Base-by-base conservation (phyloP, 2,113 vertebrate genomes). In the Carassius carassius region DNA sequence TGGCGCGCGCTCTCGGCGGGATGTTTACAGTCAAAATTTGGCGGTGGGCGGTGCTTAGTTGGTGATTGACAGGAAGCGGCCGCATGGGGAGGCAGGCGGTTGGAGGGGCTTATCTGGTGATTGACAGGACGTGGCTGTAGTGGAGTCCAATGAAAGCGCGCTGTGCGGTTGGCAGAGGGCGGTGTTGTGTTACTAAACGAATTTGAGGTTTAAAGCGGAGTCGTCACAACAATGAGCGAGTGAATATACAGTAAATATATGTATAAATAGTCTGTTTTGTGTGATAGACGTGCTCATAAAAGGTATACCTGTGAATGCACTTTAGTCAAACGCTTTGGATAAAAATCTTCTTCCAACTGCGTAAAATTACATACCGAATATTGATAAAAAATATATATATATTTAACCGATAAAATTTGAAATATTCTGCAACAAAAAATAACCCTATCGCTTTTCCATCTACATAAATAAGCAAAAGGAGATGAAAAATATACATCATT, bases 1-100 rank as follows among this genome's bases (percentile, higher is more conserved):
- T 95, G 94, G 94, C 94, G 94, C 91, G 93, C 93, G 91, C 85
- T 92, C 82, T 92, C 92, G 87, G 89, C 92, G 93, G 94, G 94
- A 95, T 94, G 94, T 95, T 95, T 93, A 94, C 93, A 93, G 91
- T 94, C 92, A 94, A 95, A 94, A 91, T 67, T 91, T 89, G 88
- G 89, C 75, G 88, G 90, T 89, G 91, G 93, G 92, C 90, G 63
- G 74, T 32, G 17, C 67, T 70, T 70, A 47, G 14, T 13, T 58
- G 21, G 5, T 82, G 65, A 82, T 78, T 74, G 84, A 56, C 29
- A 0, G 1, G 19, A 1, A 37, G n/a, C n/a, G n/a, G 88, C 84
- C 85, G 87, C 77, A 82, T 29, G 85, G 89, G 91, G 83, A 85
- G 89, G 87, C 88, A 67, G 88, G 83, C 67, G 87, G 86, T 41